These are phyloP conservation scores for Darevskia nairensis DNA, from an alignment of 2,797 vertebrate genomes.

Conservation along the genomic window DNA sequence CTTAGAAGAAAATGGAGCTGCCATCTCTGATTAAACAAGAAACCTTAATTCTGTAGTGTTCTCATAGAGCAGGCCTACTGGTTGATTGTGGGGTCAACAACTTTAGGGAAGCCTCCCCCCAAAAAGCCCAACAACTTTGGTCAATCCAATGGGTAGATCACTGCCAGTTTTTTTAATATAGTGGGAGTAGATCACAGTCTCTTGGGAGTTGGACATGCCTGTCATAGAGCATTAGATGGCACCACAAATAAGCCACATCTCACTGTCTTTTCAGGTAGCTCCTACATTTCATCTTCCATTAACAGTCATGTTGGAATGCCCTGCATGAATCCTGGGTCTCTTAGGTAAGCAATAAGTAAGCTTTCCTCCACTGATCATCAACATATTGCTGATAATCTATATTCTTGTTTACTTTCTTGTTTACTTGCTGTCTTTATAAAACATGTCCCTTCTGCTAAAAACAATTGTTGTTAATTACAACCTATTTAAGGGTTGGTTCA, in stretches of 20 bases:
- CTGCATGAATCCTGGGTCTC: slow-evolving; percentile 38
- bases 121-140: too few species aligned
- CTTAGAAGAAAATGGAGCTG: slow-evolving; percentile 66
- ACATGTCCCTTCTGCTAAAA: background rate
- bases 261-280: slow-evolving; percentile 37
- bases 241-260: slow-evolving; percentile 63
- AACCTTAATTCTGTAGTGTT: slow-evolving; percentile 73
- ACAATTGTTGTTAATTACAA: too few species aligned
- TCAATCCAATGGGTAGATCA: too few species aligned
- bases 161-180: too few species aligned
- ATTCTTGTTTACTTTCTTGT: background rate
- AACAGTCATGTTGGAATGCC: slow-evolving; percentile 54
- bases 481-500: too few species aligned
- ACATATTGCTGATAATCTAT: background rate
- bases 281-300: slow-evolving; percentile 53
- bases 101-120: too few species aligned
- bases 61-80: slow-evolving; percentile 9
- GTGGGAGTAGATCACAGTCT: too few species aligned
- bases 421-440: slow-evolving; percentile 25
- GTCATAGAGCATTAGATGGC: slow-evolving; percentile 42
- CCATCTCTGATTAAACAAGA: slow-evolving; percentile 76
- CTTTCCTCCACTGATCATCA: slow-evolving; percentile 16
- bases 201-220: too few species aligned
- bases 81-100: too few species aligned
- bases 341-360: slow-evolving; percentile 31